Evolutionary conservation across 2,113 vertebrate genomes (phyloP).

Genomic region (Dinomys branickii): DNA sequence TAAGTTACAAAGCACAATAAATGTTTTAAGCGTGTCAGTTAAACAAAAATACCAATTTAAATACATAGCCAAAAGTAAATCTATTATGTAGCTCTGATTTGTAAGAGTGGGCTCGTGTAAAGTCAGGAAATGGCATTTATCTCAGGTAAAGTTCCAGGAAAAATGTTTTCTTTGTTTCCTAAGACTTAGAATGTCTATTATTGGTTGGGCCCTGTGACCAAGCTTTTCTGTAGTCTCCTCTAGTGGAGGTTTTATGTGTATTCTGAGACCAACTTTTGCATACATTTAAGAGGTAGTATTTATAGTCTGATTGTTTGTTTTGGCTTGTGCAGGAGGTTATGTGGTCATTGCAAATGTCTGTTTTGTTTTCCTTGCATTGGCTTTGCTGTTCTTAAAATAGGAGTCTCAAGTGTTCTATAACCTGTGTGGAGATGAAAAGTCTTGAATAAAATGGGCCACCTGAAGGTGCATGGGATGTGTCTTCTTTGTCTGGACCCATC

Average conservation of each 20-base stretch:
- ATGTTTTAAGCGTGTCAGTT: background rate
- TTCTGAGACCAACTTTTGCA: background rate
- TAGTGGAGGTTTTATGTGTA: background rate
- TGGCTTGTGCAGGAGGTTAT: background rate
- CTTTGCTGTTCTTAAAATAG: background rate
- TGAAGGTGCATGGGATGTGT: background rate
- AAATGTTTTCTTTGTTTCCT: background rate
- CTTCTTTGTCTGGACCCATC: background rate
- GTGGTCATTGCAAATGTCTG: background rate
- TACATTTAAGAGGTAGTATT: background rate
- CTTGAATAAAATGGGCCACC: background rate
- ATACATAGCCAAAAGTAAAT: background rate
- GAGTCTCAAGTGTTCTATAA: background rate
- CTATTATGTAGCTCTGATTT: background rate
- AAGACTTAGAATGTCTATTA: background rate
- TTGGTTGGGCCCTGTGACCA: background rate
- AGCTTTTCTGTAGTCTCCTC: background rate
- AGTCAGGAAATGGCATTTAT: background rate
- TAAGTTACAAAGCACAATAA: background rate
- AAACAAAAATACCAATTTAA: background rate
- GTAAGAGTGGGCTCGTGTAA: background rate
- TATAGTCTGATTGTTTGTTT: background rate
- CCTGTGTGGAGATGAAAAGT: background rate
- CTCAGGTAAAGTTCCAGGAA: background rate
- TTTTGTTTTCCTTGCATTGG: background rate